Base-by-base conservation (phyloP, 1,140 invertebrate genomes). In the Listronotus oregonensis region DNA sequence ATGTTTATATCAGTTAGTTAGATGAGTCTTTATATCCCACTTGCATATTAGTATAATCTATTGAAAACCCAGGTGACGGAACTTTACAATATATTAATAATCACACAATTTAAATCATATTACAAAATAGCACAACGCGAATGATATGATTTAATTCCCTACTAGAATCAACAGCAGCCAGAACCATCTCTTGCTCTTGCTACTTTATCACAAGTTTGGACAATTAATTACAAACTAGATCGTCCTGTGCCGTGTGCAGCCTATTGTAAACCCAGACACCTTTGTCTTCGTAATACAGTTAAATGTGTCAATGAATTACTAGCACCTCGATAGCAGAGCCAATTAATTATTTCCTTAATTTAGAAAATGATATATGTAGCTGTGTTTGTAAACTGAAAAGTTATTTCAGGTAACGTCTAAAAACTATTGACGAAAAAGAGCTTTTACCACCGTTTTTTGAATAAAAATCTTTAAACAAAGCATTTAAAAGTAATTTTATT, bases 311-410 rank as follows among this genome's bases (percentile, higher is more conserved):
- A 60, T 66, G 64, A 66, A 66, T 66, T 66, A 66, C 21, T 59
- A 54, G 46, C 64, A 52, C 64, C 47, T 59, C 64, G 64, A 66
- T 66, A 66, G 55, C 32, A 18, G 15, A n/a, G 14, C 46, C 56
- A 52, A 66, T 66, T 66, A 66, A 66, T 66, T 52, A 66, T 66
- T 59, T 60, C 55, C 64, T 55, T 52, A 66, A 59, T 66, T 66
- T 64, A 32, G 46, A 34, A 64, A 57, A 66, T 66, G 64, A 66
- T 52, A 52, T 66, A 59, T 43, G 62, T 42, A 17, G 8, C 58
- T 40, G 42, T 27, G 32, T 59, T 59, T 37, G 15, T n/a, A 27
- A 43, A 47, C 47, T 59, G 21, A 27, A 27, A 27, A 27, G 21
- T 5, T 27, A 27, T 27, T 27, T 27, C 1, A 27, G 21, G 21